Conservation (phyloP, 2,888 invertebrate genomes). For the Macrosiphum euphorbiae region DNA sequence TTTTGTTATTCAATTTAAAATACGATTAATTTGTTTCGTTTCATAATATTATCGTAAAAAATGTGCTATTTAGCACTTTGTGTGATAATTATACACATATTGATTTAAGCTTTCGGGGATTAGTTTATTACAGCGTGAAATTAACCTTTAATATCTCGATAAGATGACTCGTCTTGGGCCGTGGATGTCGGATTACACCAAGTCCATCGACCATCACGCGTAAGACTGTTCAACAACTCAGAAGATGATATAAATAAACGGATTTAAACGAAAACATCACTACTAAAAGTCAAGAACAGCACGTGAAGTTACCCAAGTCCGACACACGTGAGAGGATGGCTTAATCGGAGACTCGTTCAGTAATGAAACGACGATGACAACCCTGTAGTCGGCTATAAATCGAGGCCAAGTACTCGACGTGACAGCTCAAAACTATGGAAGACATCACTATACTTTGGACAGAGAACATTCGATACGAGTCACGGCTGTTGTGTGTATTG, state of each 20-base stretch:
- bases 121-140: not conserved
- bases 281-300: slow-evolving; percentile 5
- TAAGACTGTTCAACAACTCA: not conserved
- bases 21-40: not conserved
- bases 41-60: not conserved
- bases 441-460: not conserved
- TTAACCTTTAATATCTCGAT: not conserved
- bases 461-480: not conserved
- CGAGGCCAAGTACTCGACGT: not conserved
- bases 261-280: not conserved
- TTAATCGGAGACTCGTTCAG: not conserved
- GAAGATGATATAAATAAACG: not conserved
- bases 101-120: not conserved
- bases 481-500: not conserved
- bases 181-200: not conserved
- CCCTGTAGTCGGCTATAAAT: not conserved
- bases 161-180: not conserved
- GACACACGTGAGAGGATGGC: not conserved
- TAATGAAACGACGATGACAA: not conserved
- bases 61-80: no score
- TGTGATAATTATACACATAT: no score
- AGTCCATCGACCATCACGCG: not conserved
- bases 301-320: not conserved
- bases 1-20: not conserved
- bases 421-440: not conserved